Evolutionary conservation across 35 echinoderm and acorn worm species (phyloP), one percentile per base, ranked within the genome.

Genomic region (Apostichopus japonicus): DNA sequence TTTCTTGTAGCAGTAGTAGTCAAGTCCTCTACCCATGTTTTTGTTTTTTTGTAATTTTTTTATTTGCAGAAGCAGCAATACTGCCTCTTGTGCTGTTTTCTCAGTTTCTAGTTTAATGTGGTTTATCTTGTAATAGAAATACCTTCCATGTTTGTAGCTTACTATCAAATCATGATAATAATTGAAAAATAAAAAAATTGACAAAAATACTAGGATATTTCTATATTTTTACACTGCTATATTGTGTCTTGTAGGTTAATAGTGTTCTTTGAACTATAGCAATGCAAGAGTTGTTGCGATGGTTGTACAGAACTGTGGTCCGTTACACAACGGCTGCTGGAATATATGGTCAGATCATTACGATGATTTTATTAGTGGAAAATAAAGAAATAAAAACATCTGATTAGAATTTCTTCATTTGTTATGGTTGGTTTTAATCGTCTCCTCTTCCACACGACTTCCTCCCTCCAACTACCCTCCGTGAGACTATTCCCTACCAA

Each of bases 171-270:
- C 33, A 44, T 44, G 33, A 44, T 44, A 57, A 55, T 84, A 53
- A 84, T 84, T 53, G 57, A 8, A 84, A 75, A n/a, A 84, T 8
- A 84, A 75, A 22, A 84, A 59, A 84, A 57, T 84, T 84, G 56
- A 84, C 51, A 84, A 84, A 84, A 84, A 57, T 21, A 75, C 54
- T 57, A 84, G 14, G 56, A 84, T 84, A 84, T 84, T 84, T 84
- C 81, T 84, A 84, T 84, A 84, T 84, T 84, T 84, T 84, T 84
- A 84, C 81, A 84, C 81, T 84, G 81, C 81, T 84, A 84, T 84
- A 84, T 84, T 84, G 81, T 84, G 81, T 57, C 56, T 84, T 84
- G 81, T 84, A 84, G 81, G 81, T 57, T 75, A 84, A 23, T 84
- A 57, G 53, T 84, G 81, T 84, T 84, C 22, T 54, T 19, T 83